phyloP scores from a whole-genome alignment of 2,113 vertebrate species.

The Scomber japonicus region DNA sequence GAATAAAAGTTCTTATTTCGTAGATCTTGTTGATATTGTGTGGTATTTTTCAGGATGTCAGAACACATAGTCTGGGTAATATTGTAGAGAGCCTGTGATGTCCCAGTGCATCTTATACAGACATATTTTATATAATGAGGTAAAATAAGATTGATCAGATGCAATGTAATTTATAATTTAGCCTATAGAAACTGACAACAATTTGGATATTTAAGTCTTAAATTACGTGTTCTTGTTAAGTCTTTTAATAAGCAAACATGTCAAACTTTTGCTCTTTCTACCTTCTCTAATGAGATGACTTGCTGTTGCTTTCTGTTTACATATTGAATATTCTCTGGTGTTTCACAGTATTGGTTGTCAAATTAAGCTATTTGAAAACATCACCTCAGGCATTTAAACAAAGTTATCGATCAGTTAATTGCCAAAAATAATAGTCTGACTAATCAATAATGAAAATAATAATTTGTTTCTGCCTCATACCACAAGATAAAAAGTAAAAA shows the following conservation, averaged over 20 bases:
- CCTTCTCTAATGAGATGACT: not conserved
- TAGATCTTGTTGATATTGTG: conserved; percentile 69
- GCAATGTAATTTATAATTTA: not conserved
- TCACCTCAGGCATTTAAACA: too few species aligned
- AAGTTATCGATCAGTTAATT: too few species aligned
- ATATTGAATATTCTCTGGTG: not conserved
- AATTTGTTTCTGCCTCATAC: not conserved
- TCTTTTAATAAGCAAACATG: too few species aligned
- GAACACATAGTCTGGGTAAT: not conserved
- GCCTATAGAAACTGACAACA: too few species aligned
- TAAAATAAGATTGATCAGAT: too few species aligned
- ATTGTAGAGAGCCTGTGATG: too few species aligned
- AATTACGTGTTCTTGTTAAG: too few species aligned
- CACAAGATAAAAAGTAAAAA: not conserved
- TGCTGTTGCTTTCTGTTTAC: not conserved
- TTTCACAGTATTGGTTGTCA: not conserved
- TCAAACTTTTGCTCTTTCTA: too few species aligned
- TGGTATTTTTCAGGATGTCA: conserved; percentile 40
- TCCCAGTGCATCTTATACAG: too few species aligned
- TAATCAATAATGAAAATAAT: not conserved
- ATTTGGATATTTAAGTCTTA: too few species aligned
- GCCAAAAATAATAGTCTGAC: not conserved
- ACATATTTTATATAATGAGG: too few species aligned
- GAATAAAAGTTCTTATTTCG: conserved; percentile 91
- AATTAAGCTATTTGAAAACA: too few species aligned